These are phyloP conservation scores for Lagopus muta DNA, from an alignment of 2,113 vertebrate genomes.

Conservation along the genomic window DNA sequence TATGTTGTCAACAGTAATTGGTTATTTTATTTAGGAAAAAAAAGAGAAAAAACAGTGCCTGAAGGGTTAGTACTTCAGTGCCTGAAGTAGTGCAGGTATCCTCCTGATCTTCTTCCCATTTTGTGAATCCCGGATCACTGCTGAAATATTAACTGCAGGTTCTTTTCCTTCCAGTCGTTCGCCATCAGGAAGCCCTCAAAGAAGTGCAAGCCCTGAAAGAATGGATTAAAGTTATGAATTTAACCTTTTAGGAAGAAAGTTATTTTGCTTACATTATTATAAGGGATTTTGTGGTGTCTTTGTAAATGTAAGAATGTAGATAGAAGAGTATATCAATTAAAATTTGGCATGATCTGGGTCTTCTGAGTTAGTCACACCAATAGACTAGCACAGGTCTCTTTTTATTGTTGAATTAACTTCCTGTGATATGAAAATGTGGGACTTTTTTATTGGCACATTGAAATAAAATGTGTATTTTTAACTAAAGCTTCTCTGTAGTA, in stretches of 20 bases:
- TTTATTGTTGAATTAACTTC: slow-evolving; percentile 83
- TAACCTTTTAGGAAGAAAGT: slow-evolving; percentile 80
- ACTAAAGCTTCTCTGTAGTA: slow-evolving; percentile 78
- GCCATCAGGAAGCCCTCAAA: slow-evolving; percentile 85
- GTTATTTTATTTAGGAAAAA: background rate
- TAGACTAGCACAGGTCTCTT: slow-evolving; percentile 81
- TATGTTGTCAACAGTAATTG: background rate
- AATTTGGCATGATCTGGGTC: slow-evolving; percentile 78
- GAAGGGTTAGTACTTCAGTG: no score
- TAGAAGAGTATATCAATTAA: slow-evolving; percentile 78
- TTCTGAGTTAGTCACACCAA: slow-evolving; percentile 78
- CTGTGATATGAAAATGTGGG: slow-evolving; percentile 79
- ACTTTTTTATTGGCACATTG: slow-evolving; percentile 85
- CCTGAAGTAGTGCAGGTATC: background rate
- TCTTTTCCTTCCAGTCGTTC: slow-evolving; percentile 82
- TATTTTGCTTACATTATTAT: slow-evolving; percentile 88
- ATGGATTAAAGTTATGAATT: slow-evolving; percentile 81
- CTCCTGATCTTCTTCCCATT: background rate
- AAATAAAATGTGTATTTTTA: slow-evolving; percentile 86
- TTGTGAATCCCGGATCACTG: background rate
- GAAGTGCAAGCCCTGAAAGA: slow-evolving; percentile 86
- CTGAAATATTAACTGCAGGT: background rate
- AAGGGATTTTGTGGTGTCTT: slow-evolving; percentile 84
- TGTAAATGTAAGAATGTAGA: slow-evolving; percentile 79
- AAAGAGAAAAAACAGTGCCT: background rate